Evolutionary conservation across 2,797 vertebrate species (phyloP).

Genomic region (Mormyrus hasselquistii): DNA sequence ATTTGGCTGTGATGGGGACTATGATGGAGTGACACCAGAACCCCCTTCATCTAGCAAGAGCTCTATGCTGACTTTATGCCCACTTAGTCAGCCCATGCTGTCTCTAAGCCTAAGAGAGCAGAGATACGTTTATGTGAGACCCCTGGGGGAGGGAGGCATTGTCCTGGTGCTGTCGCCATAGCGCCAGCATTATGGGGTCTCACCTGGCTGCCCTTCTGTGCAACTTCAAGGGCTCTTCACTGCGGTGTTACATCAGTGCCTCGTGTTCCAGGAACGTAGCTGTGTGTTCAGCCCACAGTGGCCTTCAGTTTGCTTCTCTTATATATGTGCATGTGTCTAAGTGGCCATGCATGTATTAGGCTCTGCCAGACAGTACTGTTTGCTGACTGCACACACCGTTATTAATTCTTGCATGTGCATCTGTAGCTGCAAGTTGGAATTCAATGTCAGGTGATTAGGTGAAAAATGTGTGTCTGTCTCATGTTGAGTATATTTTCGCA

Average conservation of each 20-base stretch:
- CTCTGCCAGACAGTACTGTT: not conserved
- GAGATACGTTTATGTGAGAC: not conserved
- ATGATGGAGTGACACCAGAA: not conserved
- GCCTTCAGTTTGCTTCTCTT: not conserved
- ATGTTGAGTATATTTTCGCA: not conserved
- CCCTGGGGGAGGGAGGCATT: not conserved
- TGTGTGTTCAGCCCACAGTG: not conserved
- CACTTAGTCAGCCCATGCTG: not conserved
- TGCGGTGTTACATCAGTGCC: not conserved
- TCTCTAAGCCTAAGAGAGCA: not conserved
- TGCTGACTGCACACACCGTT: not conserved
- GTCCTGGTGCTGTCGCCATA: not conserved
- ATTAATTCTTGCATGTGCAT: not conserved
- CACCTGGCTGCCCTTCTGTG: conserved; percentile 17
- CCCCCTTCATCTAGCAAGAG: not conserved
- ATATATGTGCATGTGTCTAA: not conserved
- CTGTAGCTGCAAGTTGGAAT: not conserved
- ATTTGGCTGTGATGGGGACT: not conserved
- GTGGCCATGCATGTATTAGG: not conserved
- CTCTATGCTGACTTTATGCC: not conserved
- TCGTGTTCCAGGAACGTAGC: not conserved
- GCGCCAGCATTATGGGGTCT: not conserved
- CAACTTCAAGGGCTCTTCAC: conserved; percentile 22
- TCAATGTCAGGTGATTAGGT: not conserved
- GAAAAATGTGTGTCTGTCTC: not conserved